Conservation (phyloP, 2,113 vertebrate species). For the Macroglossus sobrinus region DNA sequence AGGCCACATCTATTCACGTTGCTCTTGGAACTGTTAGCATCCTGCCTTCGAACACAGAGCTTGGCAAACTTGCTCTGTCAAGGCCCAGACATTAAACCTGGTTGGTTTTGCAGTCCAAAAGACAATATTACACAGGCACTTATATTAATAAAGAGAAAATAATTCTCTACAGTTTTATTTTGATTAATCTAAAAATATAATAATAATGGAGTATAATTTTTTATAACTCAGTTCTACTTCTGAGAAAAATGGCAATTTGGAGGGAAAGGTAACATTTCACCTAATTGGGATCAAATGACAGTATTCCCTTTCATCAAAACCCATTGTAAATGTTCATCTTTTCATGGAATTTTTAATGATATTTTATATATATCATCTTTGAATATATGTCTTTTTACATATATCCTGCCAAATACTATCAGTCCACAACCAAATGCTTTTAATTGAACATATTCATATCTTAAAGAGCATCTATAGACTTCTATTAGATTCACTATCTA, state of each 20-base stretch:
- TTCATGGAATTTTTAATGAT: background rate
- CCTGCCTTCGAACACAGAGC: background rate
- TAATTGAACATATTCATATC: background rate
- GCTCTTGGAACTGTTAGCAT: background rate
- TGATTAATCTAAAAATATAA: background rate
- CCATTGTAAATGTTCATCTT: background rate
- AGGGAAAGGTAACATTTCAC: background rate
- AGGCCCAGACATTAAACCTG: background rate
- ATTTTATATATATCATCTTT: background rate
- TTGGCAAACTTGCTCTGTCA: background rate
- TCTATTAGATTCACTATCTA: background rate
- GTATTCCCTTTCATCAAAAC: background rate
- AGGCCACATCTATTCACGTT: background rate
- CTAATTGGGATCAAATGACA: background rate
- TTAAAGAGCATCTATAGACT: background rate
- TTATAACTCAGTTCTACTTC: background rate
- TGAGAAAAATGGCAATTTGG: background rate
- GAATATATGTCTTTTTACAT: background rate
- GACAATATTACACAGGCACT: background rate
- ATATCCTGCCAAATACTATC: background rate
- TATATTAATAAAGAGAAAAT: background rate
- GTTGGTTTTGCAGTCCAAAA: background rate
- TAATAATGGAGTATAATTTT: background rate
- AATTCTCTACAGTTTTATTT: background rate
- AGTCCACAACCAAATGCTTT: background rate